Evolutionary conservation across 2,888 invertebrate genomes (phyloP).

Genomic region (Slavum lentiscoides): DNA sequence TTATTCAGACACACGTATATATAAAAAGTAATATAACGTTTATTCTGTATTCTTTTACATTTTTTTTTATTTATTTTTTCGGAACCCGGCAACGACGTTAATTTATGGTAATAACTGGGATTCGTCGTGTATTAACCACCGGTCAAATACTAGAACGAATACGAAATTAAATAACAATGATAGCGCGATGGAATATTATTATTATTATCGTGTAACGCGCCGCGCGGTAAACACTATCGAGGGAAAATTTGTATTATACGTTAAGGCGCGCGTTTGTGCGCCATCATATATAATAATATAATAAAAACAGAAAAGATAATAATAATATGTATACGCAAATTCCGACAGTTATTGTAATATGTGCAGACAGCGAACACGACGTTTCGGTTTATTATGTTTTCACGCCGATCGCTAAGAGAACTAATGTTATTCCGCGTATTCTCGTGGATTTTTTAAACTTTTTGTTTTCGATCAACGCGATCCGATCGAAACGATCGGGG

Average conservation of each 20-base stretch:
- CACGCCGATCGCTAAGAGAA: too few species aligned
- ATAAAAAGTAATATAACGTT: conserved; percentile 8
- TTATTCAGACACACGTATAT: conserved; percentile 42
- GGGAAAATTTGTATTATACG: background rate
- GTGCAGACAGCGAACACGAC: too few species aligned
- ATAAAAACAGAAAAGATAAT: too few species aligned
- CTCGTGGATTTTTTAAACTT: background rate
- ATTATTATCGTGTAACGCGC: conserved; percentile 16
- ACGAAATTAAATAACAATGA: conserved; percentile 39
- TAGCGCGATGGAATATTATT: background rate
- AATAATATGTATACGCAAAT: too few species aligned
- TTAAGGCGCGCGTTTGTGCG: background rate
- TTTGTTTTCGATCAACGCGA: background rate
- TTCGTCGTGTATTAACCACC: conserved; percentile 42
- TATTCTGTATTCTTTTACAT: background rate
- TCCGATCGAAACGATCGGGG: background rate
- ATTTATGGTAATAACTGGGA: conserved; percentile 51
- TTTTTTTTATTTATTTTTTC: conserved; percentile 26
- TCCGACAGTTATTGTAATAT: too few species aligned
- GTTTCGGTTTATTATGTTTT: too few species aligned
- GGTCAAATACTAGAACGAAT: conserved; percentile 43
- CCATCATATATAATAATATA: too few species aligned
- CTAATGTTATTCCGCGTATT: too few species aligned
- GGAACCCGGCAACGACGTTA: conserved; percentile 21
- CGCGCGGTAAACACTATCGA: background rate